These are phyloP conservation scores for Petrolisthes cinctipes DNA, from an alignment of 2,888 invertebrate genomes.

Conservation along the genomic window DNA sequence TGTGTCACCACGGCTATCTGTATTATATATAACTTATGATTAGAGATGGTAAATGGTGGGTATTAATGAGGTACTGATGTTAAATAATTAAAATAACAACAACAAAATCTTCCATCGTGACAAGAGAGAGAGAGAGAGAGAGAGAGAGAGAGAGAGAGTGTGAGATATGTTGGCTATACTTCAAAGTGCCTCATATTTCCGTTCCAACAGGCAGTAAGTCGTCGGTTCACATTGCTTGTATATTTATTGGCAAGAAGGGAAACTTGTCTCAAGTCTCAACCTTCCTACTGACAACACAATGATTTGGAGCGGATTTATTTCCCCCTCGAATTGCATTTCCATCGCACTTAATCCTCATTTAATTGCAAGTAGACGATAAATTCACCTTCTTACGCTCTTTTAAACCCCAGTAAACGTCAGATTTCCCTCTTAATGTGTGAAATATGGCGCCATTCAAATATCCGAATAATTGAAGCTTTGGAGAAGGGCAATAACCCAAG, in stretches of 20 bases:
- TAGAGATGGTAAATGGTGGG: too few relatives aligned
- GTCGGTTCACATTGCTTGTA: slow-evolving; percentile 72
- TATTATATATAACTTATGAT: too few relatives aligned
- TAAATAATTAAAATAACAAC: too few relatives aligned
- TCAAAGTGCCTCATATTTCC: too few relatives aligned
- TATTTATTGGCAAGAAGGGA: slow-evolving; percentile 10
- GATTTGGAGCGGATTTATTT: slow-evolving; percentile 18
- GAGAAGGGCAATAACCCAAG: slow-evolving; percentile 25
- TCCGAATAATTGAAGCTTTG: slow-evolving; percentile 26
- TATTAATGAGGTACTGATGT: too few relatives aligned
- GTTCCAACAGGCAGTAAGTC: slow-evolving; percentile 70
- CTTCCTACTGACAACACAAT: slow-evolving; percentile 14
- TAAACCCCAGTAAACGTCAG: slow-evolving; percentile 34
- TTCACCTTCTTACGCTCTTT: slow-evolving; percentile 29
- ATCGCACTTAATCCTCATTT: slow-evolving; percentile 35
- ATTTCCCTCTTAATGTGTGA: slow-evolving; percentile 32
- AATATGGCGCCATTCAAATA: slow-evolving; percentile 23
- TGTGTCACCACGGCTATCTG: too few relatives aligned
- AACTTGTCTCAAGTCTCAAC: not conserved
- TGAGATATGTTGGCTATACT: too few relatives aligned
- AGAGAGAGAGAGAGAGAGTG: too few relatives aligned
- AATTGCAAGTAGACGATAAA: slow-evolving; percentile 25
- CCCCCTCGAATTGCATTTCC: slow-evolving; percentile 24
- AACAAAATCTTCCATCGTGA: too few relatives aligned
- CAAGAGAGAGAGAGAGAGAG: too few relatives aligned